A percentile compares a stretch with the other conserved stretches of the same genome.
phyloP scores from a whole-genome alignment of 2,888 invertebrate species.

The Lasioglossum leucozonium region DNA sequence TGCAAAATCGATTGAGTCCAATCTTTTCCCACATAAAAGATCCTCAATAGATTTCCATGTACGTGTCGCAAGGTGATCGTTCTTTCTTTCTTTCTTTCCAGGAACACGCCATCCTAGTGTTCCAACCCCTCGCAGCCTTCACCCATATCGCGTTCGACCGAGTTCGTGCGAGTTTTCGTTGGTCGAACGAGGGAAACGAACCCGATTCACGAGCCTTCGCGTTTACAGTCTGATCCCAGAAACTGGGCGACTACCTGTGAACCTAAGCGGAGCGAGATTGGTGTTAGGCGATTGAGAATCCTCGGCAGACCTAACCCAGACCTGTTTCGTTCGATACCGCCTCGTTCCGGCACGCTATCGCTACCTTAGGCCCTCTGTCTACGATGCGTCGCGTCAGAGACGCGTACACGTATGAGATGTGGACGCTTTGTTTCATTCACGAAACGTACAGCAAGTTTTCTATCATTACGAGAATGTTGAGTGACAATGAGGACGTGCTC shows the following conservation, averaged over 20 bases:
- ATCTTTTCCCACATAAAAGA: no score
- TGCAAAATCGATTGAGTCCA: no score
- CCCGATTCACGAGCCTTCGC: neutral
- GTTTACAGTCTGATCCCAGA: neutral
- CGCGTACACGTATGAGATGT: no score
- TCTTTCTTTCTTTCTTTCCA: neutral
- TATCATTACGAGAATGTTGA: no score
- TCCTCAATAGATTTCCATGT: no score
- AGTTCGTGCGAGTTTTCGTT: neutral
- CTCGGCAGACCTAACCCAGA: neutral
- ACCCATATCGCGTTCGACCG: neutral
- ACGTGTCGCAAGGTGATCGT: neutral
- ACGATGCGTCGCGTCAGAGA: no score
- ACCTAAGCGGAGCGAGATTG: neutral
- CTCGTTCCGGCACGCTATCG: neutral
- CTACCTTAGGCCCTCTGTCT: no score
- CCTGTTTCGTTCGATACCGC: neutral
- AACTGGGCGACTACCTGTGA: conserved; percentile 3
- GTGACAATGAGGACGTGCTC: no score
- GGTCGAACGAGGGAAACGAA: neutral
- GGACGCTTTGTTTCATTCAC: no score
- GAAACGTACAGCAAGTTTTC: no score
- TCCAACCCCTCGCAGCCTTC: neutral
- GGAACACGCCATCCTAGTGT: neutral
- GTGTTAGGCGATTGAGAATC: neutral